phyloP scores from a whole-genome alignment of 2,797 vertebrate genomes.

The Zenarchopterus dispar region DNA sequence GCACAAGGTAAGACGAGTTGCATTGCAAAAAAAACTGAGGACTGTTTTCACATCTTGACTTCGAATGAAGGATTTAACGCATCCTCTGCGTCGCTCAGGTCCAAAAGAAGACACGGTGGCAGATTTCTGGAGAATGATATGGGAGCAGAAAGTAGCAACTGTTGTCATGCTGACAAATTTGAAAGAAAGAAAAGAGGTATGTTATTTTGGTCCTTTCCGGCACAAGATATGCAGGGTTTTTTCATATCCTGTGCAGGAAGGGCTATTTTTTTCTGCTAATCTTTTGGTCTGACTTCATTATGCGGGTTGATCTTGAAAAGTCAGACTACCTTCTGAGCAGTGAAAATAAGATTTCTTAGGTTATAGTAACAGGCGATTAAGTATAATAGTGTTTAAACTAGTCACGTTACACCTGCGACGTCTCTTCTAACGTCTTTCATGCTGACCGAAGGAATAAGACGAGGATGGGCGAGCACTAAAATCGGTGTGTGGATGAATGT shows the following conservation, averaged over 20 bases:
- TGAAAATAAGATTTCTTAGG: constrained; percentile 8
- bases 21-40: too few species aligned
- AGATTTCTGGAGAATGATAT: constrained; percentile 98
- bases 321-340: neutral
- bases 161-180: constrained; percentile 97
- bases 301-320: neutral
- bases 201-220: constrained; percentile 3
- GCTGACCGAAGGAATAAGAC: constrained; percentile 32
- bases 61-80: too few species aligned
- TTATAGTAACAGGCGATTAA: constrained; percentile 18
- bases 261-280: neutral
- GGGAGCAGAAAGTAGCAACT: constrained; percentile 93
- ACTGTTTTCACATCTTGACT: too few species aligned
- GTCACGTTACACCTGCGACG: constrained; percentile 8
- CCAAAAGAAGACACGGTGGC: constrained; percentile 93
- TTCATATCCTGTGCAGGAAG: too few species aligned
- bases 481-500: constrained; percentile 26
- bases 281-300: neutral
- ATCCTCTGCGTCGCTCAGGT: constrained; percentile 73
- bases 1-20: constrained; percentile 88
- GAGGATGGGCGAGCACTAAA: constrained; percentile 50
- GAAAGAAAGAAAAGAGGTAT: constrained; percentile 96
- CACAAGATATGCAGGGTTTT: neutral
- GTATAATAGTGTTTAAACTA: neutral
- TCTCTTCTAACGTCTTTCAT: constrained; percentile 20